phyloP scores from a whole-genome alignment of 2,113 vertebrate genomes.

The Pseudopipra pipra region DNA sequence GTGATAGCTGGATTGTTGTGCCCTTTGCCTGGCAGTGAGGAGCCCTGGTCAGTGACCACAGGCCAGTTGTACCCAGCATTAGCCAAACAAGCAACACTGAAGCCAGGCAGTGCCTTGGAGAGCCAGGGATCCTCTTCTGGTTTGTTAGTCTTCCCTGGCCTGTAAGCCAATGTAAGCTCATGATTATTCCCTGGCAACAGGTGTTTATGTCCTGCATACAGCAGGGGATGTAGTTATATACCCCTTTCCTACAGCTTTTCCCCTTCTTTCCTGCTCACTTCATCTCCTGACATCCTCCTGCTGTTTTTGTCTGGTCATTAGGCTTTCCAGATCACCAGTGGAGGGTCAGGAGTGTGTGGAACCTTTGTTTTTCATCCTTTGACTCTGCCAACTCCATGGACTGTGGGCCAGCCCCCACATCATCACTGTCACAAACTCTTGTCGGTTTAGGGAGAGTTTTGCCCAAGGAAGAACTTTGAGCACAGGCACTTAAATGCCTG shows the following conservation, averaged over 20 bases:
- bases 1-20: not conserved
- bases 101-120: not conserved
- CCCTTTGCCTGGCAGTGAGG: not conserved
- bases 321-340: not conserved
- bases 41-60: not conserved
- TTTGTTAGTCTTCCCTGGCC: not conserved
- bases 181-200: rapidly evolving
- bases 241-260: not conserved
- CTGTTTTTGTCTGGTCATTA: not conserved
- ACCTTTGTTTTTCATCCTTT: not conserved
- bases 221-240: not conserved
- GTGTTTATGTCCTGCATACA: not conserved
- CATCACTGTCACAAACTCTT: not conserved
- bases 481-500: not conserved
- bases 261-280: not conserved
- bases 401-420: rapidly evolving
- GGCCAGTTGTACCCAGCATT: rapidly evolving
- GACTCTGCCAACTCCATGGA: not conserved
- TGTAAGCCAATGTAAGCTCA: not conserved
- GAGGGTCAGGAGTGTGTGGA: not conserved
- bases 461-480: not conserved
- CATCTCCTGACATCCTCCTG: not conserved
- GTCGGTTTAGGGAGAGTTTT: not conserved
- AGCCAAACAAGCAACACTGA: not conserved
- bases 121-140: not conserved